Percentiles rank a stretch among this genome's conserved stretches.
Conservation (phyloP, 2,797 vertebrate genomes). For the Pseudochromis fuscus region DNA sequence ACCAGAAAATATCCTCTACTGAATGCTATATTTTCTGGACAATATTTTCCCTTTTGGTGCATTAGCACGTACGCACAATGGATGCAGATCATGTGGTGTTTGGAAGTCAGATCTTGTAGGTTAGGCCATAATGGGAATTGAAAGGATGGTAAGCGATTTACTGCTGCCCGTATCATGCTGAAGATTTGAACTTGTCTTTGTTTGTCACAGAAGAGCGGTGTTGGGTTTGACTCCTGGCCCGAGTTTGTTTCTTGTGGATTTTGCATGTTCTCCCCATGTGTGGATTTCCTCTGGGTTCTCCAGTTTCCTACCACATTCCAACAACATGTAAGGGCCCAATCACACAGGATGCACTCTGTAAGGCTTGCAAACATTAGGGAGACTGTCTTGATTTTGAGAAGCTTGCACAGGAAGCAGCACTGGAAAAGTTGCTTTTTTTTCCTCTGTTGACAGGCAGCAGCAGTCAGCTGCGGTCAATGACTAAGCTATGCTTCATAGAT, state of each 20-base stretch:
- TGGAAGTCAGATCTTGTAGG: constrained; percentile 22
- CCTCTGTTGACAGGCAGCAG: constrained; percentile 13
- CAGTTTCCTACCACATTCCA: constrained; percentile 68
- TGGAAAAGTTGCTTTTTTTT: constrained; percentile 2
- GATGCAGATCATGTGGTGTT: constrained; percentile 61
- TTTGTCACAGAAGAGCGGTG: constrained; percentile 33
- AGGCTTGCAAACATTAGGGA: constrained; percentile 30
- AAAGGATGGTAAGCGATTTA: constrained; percentile 28
- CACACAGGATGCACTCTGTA: constrained; percentile 40
- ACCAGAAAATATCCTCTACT: constrained; percentile 25
- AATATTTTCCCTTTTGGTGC: constrained; percentile 33
- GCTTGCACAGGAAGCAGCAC: constrained; percentile 8
- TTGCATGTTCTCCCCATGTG: constrained; percentile 61
- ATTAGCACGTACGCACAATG: constrained; percentile 37
- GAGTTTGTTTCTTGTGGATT: constrained; percentile 47
- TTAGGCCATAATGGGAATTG: neutral
- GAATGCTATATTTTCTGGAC: constrained; percentile 16
- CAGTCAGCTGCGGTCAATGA: neutral
- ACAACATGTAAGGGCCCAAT: constrained; percentile 54
- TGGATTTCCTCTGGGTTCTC: constrained; percentile 71
- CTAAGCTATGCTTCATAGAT: neutral
- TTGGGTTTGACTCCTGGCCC: constrained; percentile 45
- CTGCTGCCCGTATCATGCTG: constrained; percentile 2
- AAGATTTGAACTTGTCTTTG: constrained; percentile 30
- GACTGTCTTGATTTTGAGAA: constrained; percentile 12